Conservation (phyloP, 2,797 vertebrate genomes). For the Acrocephalus scirpaceus region DNA sequence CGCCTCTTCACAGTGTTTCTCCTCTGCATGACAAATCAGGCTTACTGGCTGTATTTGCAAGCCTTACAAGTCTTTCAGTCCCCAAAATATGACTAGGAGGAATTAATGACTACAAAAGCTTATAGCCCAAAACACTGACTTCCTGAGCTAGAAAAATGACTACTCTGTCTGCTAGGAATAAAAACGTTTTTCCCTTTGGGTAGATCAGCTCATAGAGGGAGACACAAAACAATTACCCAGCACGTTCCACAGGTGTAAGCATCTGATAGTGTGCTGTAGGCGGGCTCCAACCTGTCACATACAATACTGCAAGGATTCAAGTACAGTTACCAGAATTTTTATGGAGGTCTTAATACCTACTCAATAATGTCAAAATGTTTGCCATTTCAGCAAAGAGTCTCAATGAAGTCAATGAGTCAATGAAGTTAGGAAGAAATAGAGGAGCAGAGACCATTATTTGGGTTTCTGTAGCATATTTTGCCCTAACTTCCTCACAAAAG, state of each 20-base stretch:
- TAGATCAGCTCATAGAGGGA: background rate
- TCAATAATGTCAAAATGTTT: background rate
- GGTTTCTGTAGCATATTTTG: background rate
- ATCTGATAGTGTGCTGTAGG: conserved; percentile 8
- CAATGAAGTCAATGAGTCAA: background rate
- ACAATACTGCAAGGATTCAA: background rate
- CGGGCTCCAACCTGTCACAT: background rate
- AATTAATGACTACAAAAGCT: background rate
- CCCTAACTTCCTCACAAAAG: background rate
- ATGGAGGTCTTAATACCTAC: background rate
- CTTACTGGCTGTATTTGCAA: background rate
- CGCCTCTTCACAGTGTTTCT: background rate
- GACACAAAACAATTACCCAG: background rate
- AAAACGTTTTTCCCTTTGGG: background rate
- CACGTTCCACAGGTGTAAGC: background rate
- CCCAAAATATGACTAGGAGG: background rate
- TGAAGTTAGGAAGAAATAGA: background rate
- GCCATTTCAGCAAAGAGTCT: background rate
- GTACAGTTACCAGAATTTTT: background rate
- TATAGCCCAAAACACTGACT: background rate
- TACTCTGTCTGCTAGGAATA: background rate
- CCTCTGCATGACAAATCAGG: background rate
- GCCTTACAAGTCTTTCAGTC: background rate
- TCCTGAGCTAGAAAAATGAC: background rate
- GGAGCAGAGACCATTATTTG: background rate